A percentile compares a stretch with the other conserved stretches of the same genome.
phyloP scores from a whole-genome alignment of 2,113 vertebrate species.

The Chroicocephalus ridibundus region DNA sequence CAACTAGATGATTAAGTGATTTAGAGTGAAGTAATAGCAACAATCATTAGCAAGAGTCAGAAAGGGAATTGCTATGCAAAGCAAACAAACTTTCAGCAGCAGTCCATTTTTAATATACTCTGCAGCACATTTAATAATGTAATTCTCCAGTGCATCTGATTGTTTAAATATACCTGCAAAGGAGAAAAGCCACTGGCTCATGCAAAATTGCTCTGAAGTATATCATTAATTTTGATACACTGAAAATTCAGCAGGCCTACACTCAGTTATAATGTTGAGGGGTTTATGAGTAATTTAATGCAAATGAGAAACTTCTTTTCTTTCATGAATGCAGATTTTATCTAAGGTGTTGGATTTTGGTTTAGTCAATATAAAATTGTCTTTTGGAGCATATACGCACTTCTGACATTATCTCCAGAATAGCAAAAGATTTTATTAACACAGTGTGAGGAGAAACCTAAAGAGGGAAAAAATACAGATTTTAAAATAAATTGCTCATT shows the following conservation, averaged over 20 bases:
- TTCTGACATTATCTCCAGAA: not conserved
- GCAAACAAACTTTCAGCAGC: not conserved
- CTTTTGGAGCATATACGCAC: not conserved
- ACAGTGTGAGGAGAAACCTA: not conserved
- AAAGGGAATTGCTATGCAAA: slow-evolving; percentile 13
- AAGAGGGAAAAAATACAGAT: not conserved
- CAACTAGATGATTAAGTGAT: slow-evolving; percentile 2
- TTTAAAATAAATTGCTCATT: not conserved
- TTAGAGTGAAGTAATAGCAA: not conserved
- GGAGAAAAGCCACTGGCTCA: not conserved
- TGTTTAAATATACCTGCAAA: slow-evolving; percentile 9
- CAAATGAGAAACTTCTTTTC: not conserved
- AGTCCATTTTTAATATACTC: not conserved
- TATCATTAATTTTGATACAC: not conserved
- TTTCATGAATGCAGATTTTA: not conserved
- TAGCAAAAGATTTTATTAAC: not conserved
- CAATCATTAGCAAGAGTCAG: not conserved
- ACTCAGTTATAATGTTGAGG: not conserved
- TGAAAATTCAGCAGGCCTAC: not conserved
- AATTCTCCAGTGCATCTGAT: slow-evolving; percentile 26
- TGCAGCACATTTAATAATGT: not conserved
- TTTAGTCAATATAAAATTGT: not conserved
- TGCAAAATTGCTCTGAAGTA: not conserved
- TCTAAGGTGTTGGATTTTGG: not conserved
- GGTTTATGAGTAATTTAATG: not conserved